Base-by-base conservation (phyloP, 2,113 vertebrate species). In the Otocyon megalotis region DNA sequence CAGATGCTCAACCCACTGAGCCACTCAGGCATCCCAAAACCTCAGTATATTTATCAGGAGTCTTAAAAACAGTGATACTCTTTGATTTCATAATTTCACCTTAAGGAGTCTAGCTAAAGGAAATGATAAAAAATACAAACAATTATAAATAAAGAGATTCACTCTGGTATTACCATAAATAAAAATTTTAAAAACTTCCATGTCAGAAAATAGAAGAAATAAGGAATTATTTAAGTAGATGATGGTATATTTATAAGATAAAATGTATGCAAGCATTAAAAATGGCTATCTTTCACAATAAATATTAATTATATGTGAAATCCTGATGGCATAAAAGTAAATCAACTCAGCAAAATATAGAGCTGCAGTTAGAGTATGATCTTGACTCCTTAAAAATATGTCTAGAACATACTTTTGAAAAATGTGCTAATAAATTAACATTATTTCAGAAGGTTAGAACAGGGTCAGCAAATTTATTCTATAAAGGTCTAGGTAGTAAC, bases 171-270 rank as follows among this genome's bases (percentile, higher is more conserved):
- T 96, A 76, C 48, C 62, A 82, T 24, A 62, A 77, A 71, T 87
- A 94, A 96, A 85, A 65, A 37, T 72, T 90, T 94, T 22, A 20
- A 88, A 96, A 94, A 43, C 54, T 11, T 69, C 85, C 93, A 88
- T 53, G 19, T 92, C 56, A 71, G 30, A 88, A 81, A 95, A 89
- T 48, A 90, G 14, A 80, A 72, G 53, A 80, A 92, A 60, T 83
- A 81, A 56, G 30, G 26, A 87, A 71, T 84, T 92, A 79, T 83
- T 82, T 80, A 91, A 87, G 63, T n/a, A 65, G 37, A 74, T 53
- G 24, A 86, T n/a, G 32, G 24, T 43, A 28, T 37, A 87, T 77
- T 77, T 74, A 79, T 54, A 85, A 80, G 35, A 58, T 58, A 9
- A 26, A 92, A 77, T 65, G n/a, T 74, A 92, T 83, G 48, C 35